A percentile compares a stretch with the other conserved stretches of the same genome.
phyloP scores from a whole-genome alignment of 2,888 invertebrate species.

The Melikaiella ostensackeni region DNA sequence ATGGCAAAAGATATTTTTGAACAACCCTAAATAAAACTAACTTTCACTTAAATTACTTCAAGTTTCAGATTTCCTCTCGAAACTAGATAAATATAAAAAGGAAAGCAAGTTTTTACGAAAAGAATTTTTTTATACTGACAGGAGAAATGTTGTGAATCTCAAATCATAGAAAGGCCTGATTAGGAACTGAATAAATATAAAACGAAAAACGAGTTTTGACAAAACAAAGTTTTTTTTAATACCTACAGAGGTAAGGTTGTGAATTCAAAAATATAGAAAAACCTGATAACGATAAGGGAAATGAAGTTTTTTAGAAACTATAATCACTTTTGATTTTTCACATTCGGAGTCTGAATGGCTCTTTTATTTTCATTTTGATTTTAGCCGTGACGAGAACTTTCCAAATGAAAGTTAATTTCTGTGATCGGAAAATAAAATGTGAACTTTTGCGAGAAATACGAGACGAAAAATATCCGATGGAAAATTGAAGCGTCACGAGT shows the following conservation, averaged over 20 bases:
- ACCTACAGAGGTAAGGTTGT: background rate
- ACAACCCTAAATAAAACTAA: too few relatives aligned
- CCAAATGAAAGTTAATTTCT: background rate
- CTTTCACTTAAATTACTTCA: too few relatives aligned
- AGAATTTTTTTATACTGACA: background rate
- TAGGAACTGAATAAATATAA: background rate
- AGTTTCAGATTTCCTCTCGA: too few relatives aligned
- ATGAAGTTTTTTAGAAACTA: background rate
- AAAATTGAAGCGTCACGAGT: slow-evolving; percentile 42
- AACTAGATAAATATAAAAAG: background rate
- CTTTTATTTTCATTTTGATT: background rate
- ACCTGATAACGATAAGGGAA: background rate
- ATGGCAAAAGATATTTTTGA: too few relatives aligned
- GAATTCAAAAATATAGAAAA: background rate
- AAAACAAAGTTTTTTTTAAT: background rate
- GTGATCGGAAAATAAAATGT: background rate
- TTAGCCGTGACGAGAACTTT: background rate
- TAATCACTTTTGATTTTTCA: background rate
- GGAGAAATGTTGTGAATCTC: background rate
- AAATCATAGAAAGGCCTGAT: background rate
- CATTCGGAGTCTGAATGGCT: background rate
- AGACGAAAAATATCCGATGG: slow-evolving; percentile 39
- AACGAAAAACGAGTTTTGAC: background rate
- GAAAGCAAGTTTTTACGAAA: background rate
- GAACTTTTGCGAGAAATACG: background rate